Evolutionary conservation across 2,113 vertebrate genomes (phyloP), one percentile per base, ranked within the genome.

Genomic region (Trogon melanurus): DNA sequence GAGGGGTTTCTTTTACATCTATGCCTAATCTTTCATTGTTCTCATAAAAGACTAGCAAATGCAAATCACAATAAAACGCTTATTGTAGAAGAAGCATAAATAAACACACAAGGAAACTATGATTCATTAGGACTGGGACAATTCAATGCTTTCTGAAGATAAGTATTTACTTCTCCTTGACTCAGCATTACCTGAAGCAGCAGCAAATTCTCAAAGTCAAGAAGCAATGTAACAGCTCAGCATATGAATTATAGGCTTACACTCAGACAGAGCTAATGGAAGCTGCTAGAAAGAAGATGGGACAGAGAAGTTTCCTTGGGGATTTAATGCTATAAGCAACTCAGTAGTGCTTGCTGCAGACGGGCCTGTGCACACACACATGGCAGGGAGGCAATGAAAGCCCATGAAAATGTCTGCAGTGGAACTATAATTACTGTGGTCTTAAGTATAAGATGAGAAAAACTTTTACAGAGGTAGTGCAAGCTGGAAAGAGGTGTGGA

Each of bases 191-290:
- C 84, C 65, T 81, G 65, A 89, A 56, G 50, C 30, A 89, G 62
- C 23, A 85, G 50, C 16, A 57, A 54, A 91, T 65, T 67, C 44
- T 85, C 44, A 78, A 86, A 92, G 56, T 36, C 47, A 92, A 87
- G 57, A 84, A 83, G 56, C 87, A 91, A 75, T 95, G 95, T 65
- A 95, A 70, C 19, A 85, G 73, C 50, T 91, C 70, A 53, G 62
- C 18, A 82, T 71, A 75, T 57, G 53, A 85, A 79, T 91, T 67
- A 84, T 9, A 91, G 47, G 58, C 54, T 72, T 56, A 20, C 6
- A 61, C 16, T 21, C 48, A 86, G 69, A 74, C 38, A 74, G 9
- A 45, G 48, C 51, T 75, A 85, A 10, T 62, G 51, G 50, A 80
- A 82, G 25, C 45, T 93, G 71, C 22, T 36, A 20, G 66, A 70